phyloP scores from a whole-genome alignment of 2,113 vertebrate species.

The Crotalus helleri region DNA sequence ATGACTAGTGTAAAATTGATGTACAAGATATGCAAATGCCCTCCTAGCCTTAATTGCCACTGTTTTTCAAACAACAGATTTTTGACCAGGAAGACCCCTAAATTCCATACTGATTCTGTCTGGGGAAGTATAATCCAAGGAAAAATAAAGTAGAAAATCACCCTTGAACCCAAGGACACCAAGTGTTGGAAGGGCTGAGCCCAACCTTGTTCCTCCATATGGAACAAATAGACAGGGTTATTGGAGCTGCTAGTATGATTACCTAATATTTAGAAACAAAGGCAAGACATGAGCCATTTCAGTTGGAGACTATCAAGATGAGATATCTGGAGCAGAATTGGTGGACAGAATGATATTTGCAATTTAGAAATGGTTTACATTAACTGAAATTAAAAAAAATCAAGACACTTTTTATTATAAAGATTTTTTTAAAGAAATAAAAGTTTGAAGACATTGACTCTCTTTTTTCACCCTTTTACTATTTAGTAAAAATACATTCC shows the following conservation, averaged over 20 bases:
- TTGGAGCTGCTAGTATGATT: not conserved
- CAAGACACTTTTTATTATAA: not conserved
- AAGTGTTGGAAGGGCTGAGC: not conserved
- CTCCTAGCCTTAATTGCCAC: not conserved
- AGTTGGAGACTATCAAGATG: not conserved
- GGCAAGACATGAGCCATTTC: not conserved
- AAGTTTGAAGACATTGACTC: not conserved
- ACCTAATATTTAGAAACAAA: not conserved
- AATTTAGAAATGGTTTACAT: not conserved
- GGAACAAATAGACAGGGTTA: not conserved
- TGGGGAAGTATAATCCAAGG: not conserved
- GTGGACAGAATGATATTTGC: not conserved
- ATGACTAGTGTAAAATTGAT: not conserved
- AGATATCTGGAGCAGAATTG: not conserved
- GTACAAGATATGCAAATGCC: not conserved
- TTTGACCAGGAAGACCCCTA: not conserved
- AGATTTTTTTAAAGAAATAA: not conserved
- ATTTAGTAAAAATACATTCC: not conserved
- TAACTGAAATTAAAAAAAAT: not conserved
- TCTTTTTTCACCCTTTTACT: not conserved
- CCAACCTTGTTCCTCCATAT: not conserved
- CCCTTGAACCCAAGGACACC: not conserved
- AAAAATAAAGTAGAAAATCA: not conserved
- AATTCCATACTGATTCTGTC: not conserved
- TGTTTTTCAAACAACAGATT: not conserved